Conservation (phyloP, 1,140 invertebrate species). For the Globodera rostochiensis region DNA sequence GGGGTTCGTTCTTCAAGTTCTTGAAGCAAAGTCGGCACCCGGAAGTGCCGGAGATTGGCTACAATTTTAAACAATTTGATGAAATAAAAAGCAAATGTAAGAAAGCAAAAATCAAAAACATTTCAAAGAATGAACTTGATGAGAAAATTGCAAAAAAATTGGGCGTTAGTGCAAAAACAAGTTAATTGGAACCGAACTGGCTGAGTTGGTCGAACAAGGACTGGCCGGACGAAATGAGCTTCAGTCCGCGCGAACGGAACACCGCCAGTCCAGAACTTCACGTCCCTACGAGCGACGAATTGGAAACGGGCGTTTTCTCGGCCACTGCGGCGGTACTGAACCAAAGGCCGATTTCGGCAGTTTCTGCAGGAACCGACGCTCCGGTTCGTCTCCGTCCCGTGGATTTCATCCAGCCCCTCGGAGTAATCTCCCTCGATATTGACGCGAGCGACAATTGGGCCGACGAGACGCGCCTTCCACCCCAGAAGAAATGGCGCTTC, state of each 20-base stretch:
- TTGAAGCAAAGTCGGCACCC: too few species aligned
- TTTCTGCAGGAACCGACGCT: neutral
- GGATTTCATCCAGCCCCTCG: neutral
- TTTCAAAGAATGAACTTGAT: too few species aligned
- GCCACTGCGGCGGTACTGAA: too few species aligned
- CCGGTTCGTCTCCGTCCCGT: neutral
- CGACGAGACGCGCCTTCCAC: neutral
- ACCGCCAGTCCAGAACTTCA: neutral
- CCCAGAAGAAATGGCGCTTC: neutral
- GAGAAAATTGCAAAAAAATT: too few species aligned
- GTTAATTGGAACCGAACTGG: neutral
- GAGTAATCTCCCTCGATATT: neutral
- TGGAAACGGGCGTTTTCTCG: neutral
- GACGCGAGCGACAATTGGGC: neutral
- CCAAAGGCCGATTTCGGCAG: constrained; percentile 37
- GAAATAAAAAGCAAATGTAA: too few species aligned
- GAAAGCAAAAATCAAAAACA: too few species aligned
- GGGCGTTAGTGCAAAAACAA: too few species aligned
- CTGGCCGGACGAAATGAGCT: neutral
- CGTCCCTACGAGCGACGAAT: neutral
- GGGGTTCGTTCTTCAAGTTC: too few species aligned
- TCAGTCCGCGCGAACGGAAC: too few species aligned
- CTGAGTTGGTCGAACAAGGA: neutral
- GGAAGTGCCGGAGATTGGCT: too few species aligned
- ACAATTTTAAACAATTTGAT: too few species aligned